Evolutionary conservation across 2,797 vertebrate species (phyloP), one percentile per base, ranked within the genome.

Genomic region (Sebastes ruberrimus): DNA sequence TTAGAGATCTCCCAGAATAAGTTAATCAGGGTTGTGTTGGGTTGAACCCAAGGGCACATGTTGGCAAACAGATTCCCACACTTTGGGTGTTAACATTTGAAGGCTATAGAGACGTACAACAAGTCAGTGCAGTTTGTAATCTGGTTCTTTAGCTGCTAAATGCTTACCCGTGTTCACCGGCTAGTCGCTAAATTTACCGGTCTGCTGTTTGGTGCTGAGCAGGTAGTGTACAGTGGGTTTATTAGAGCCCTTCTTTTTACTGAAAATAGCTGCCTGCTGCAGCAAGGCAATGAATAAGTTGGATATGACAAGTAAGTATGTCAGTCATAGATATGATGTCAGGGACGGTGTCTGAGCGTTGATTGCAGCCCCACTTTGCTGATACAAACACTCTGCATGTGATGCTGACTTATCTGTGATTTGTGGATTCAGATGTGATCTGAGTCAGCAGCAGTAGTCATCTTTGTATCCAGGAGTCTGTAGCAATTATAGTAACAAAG

Each of bases 401-500:
- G 72, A 78, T 52, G 70, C 30, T 57, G 84, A 78, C 59, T 85
- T 68, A 16, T 69, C 81, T 77, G 76, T 86, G 79, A 90, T 85
- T 87, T 87, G 81, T 91, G 64, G 76, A 71, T 81, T 93, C 75
- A 76, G 59, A 86, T 76, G 76, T 75, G 80, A 77, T 81, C 18
- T 71, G 69, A 90, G 77, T 90, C 85, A 84, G 88, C 89, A 88
- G 85, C 88, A 86, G 83, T 88, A 76, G 88, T 92, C 83, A 74
- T 88, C 80, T 80, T 79, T 72, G 56, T 75, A 76, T 90, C 81
- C 80, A 87, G 82, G 80, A 93, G 86, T 87, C 83, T 86, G 81
- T 82, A 88, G 84, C 88, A 91, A 89, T 91, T 91, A 92, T 69
- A 80, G 76, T 80, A 84, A 87, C 88, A 91, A 90, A 86, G 80